Conservation (phyloP, 2,113 vertebrate genomes). For the human region GRCh38 chr1:169061501-169062000, state of each 20-base stretch:
- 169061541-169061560: background rate
- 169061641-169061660: background rate
- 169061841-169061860: background rate
- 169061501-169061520: background rate
- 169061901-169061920: background rate
- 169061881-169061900: background rate
- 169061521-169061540: background rate
- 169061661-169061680: background rate
- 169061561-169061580: background rate
- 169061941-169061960: background rate
- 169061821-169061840: background rate
- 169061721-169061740: background rate
- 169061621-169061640: background rate
- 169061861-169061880: background rate
- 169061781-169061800: background rate
- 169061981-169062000: background rate
- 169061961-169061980: background rate
- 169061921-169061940: background rate
- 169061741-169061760: background rate
- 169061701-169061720: background rate
- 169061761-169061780: background rate
- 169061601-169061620: background rate
- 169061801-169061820: background rate
- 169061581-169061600: background rate
- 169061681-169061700: background rate